Evolutionary conservation across 1,140 invertebrate species (phyloP).

Genomic region (Helicoverpa armigera): DNA sequence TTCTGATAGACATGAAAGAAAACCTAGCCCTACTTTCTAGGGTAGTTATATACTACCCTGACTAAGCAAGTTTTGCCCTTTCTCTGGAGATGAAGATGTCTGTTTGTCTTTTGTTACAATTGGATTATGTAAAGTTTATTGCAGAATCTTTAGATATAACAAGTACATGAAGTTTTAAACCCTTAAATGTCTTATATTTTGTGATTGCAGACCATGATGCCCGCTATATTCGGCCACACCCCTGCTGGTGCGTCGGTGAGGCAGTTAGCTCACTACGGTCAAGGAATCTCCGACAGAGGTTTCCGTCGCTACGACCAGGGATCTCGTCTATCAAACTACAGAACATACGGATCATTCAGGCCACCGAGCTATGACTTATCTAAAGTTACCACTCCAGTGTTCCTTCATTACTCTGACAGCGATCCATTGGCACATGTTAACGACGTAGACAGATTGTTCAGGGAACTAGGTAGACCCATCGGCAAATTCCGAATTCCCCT

Average conservation of each 20-base stretch:
- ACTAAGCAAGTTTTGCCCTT: no score
- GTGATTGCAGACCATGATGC: constrained; percentile 61
- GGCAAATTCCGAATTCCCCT: constrained; percentile 76
- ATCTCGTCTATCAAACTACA: constrained; percentile 86
- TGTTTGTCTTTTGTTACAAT: no score
- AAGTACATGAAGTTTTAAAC: background rate
- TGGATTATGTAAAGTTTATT: no score
- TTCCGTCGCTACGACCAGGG: constrained; percentile 90
- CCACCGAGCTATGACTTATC: constrained; percentile 88
- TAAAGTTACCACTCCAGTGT: constrained; percentile 89
- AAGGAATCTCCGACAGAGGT: constrained; percentile 88
- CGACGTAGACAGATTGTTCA: constrained; percentile 87
- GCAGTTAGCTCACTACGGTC: constrained; percentile 93
- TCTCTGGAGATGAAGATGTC: no score
- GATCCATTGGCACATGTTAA: constrained; percentile 90
- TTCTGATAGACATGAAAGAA: no score
- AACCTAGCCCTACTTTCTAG: no score
- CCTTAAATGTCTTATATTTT: constrained; percentile 88
- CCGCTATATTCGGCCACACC: constrained; percentile 92
- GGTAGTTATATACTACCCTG: no score
- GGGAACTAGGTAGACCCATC: constrained; percentile 86
- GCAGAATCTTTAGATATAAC: no score
- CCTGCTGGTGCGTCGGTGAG: constrained; percentile 94
- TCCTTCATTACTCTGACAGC: constrained; percentile 91
- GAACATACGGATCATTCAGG: constrained; percentile 81